Evolutionary conservation across 2,888 invertebrate genomes (phyloP), one percentile per base, ranked within the genome.

Genomic region (Neria commutata): DNA sequence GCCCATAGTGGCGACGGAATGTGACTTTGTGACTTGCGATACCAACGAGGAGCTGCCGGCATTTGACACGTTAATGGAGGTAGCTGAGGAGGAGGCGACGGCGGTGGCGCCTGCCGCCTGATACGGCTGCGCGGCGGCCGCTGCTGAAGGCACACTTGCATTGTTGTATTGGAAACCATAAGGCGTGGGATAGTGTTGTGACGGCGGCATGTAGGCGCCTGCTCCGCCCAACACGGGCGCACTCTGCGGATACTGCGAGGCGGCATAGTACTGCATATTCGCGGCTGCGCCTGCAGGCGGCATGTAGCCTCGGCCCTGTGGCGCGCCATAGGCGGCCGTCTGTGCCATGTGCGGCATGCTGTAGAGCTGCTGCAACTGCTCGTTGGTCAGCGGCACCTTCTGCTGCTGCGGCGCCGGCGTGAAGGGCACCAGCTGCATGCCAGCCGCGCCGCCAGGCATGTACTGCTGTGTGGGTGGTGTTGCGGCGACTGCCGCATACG

Each of bases 361-460:
- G 29, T 82, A 82, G 8, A 82, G 68, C 11, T 80, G 75, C 54
- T 76, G 76, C 11, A 82, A 66, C 58, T 81, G 77, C 42, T 81
- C 80, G 29, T 70, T 70, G 42, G 76, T 82, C 0, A 82, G 65
- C 4, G 79, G 79, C n/a, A 75, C 67, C 54, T 80, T 81, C 56
- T 72, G 74, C 54, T 65, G 68, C 54, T 70, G 75, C 19, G 62
- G 69, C 8, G 59, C 47, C 3, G 69, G 69, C 26, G 69, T 67
- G 49, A 72, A 80, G 0, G 79, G 79, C 45, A 79, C 80, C 64
- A 79, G 42, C 48, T 79, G 83, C 71, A 76, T 71, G 16, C 75
- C 72, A 3, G 56, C 60, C 4, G 59, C 53, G 24, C 58, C 62
- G 6, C 19, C 66, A 79, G 80, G 68, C 78, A 76, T 61, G 76